Evolutionary conservation across 2,888 invertebrate genomes (phyloP), one percentile per base, ranked within the genome.

Genomic region (Lithodes maja): DNA sequence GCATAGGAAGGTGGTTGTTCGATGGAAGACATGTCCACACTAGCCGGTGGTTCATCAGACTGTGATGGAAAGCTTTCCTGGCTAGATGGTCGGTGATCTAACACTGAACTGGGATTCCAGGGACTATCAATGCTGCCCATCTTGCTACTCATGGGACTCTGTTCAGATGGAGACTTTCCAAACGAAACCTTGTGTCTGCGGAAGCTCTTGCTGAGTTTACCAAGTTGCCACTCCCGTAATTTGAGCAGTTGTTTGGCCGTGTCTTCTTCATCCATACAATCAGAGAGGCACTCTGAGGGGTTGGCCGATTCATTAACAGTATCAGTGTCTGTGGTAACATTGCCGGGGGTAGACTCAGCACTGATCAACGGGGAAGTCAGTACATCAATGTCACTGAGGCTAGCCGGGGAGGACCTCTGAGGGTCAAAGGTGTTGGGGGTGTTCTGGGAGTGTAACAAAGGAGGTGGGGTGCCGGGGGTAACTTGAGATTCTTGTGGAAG

Each of bases 151-250:
- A 52, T 1, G 33, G 88, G 84, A 69, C 84, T 89, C 33, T 53
- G 55, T 7, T 89, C 81, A 33, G 85, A 81, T 17, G 84, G 81
- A n/a, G 88, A 89, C 54, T 68, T 89, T 1, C 75, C 75, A 75
- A 89, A 89, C 7, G 81, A 81, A 7, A 85, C 49, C 55, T 80
- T 69, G 33, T 88, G 79, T 49, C 84, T 81, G 3, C 78, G 83
- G 17, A 85, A 85, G 49, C 52, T 79, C 68, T 81, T 84, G 1
- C 88, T 83, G n/a, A 77, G 61, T 9, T 89, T 89, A 9, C 79
- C 88, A n/a, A 89, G 68, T 49, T 84, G 85, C 88, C 88, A 89
- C 52, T 89, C 88, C 3, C 88, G 71, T 49, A 89, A 53, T 55
- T 89, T 89, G 74, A 84, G 80, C 17, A 88, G 81, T 68, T 89